Evolutionary conservation across 2,797 vertebrate genomes (phyloP), one percentile per base, ranked within the genome.

Genomic region (Chrysocyon brachyurus): DNA sequence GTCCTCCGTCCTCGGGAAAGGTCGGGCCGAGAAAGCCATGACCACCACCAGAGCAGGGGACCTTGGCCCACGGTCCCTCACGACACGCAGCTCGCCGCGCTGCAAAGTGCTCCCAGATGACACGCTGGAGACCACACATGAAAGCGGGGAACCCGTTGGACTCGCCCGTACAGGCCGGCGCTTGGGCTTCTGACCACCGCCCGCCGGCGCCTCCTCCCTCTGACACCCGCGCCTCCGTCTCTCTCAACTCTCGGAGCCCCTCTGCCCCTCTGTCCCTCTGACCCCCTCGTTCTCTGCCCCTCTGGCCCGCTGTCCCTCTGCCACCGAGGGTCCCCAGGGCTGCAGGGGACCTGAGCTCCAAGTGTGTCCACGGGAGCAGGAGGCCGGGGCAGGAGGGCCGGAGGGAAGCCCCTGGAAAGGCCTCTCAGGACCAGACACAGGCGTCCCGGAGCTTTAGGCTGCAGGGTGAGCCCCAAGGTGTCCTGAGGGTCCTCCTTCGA

Each of bases 51-150:
- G 63, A 15, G 16, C 68, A 0, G 28, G 46, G 26, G 46, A 8
- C 59, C 33, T 93, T 78, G 83, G 94, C 93, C 96, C 90, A 3
- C 46, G 92, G 95, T n/a, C 93, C 90, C 79, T 28, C 31, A 52
- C 70, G 93, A 63, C 66, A 31, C 9, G 11, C 94, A 90, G 75
- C 95, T 91, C 97, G 31, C 31, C 0, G n/a, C 7, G 1, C 94
- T 79, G 87, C 72, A 96, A 96, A 97, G 94, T 59, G 86, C 26
- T 96, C 70, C 97, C 16, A 86, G 94, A 54, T 90, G 82, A 92
- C 72, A 63, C 2, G 0, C 49, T 15, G 79, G 87, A 97, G 57
- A 21, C 87, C 97, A 87, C 36, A 78, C 36, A 91, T 33, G 59
- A 72, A 12, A 77, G 70, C 46, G 59, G 94, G 1, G 3, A 26